Evolutionary conservation across 1,140 invertebrate species (phyloP), one percentile per base, ranked within the genome.

Genomic region (Brachionus asplanchnoidis): DNA sequence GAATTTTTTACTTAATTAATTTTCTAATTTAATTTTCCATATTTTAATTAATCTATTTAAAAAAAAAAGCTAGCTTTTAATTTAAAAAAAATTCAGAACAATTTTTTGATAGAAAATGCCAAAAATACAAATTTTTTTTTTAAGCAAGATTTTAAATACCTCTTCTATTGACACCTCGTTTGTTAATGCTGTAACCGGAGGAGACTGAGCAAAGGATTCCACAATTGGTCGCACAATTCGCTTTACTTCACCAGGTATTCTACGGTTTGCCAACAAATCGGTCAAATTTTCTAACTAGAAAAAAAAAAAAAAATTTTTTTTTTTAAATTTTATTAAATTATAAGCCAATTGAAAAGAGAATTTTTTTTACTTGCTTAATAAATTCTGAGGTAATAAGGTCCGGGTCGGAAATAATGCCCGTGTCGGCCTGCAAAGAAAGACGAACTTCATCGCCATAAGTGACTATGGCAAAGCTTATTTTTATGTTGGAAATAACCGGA

Each of bases 371-470:
- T 70, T 84, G 82, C 50, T 84, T 53, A 4, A 68, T 70, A 84
- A 84, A 84, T 14, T 60, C 60, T 32, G 42, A 14, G n/a, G 65
- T 84, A 28, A 84, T 44, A 6, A 73, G 32, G 11, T 70, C 40
- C 7, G 82, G 82, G 20, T 84, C 32, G 14, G 82, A 36, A 68
- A 84, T 70, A 26, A 84, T 12, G 28, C 44, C 53, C n/a, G 65
- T 32, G 53, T 84, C 65, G 20, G 12, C 20, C 20, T 65, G 42
- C 11, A 84, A 32, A 9, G 20, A 23, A 42, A 84, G 65, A 0
- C 82, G 11, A 9, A 70, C 40, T 20, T 84, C 82, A 84, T 84
- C 82, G 12, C 60, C 60, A 84, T 84, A 84, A 6, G 82, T 68
- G 3, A 68, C 42, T 26, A 84, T 42, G 11, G 60, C 53, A 73